A percentile compares a stretch with the other conserved stretches of the same genome.
These are phyloP conservation scores for Propithecus coquereli DNA, from an alignment of 2,113 vertebrate species.

Conservation along the genomic window DNA sequence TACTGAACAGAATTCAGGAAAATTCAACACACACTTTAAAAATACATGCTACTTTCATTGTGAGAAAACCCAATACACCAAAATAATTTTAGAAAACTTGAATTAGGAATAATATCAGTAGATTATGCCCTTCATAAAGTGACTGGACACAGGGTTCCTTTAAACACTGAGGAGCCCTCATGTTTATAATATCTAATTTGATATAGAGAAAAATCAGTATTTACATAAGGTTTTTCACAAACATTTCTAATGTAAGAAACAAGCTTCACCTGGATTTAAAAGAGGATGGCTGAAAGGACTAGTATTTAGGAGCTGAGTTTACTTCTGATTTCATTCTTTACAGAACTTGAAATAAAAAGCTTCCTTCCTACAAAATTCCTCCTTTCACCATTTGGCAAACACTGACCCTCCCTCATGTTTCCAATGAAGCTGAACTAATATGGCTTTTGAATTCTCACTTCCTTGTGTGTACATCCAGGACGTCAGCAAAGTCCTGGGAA, in stretches of 20 bases:
- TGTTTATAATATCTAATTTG: not conserved
- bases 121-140: not conserved
- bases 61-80: slow-evolving; percentile 12
- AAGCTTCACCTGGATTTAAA: not conserved
- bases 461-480: not conserved
- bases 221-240: not conserved
- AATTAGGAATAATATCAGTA: not conserved
- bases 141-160: not conserved
- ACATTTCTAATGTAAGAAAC: not conserved
- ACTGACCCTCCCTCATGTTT: not conserved
- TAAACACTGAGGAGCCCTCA: not conserved
- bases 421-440: slow-evolving; percentile 49
- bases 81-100: slow-evolving; percentile 28
- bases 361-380: not conserved
- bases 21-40: slow-evolving; percentile 6
- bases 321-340: not conserved
- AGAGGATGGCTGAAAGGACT: not conserved
- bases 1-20: slow-evolving; percentile 31
- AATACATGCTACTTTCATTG: not conserved
- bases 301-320: not conserved
- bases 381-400: not conserved
- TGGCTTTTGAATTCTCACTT: slow-evolving; percentile 19
- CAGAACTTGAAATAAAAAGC: not conserved
- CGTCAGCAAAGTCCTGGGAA: not conserved
- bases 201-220: not conserved